Percentiles rank a stretch among this genome's conserved stretches.
phyloP scores from a whole-genome alignment of 2,888 invertebrate species.

The Macaria notata region DNA sequence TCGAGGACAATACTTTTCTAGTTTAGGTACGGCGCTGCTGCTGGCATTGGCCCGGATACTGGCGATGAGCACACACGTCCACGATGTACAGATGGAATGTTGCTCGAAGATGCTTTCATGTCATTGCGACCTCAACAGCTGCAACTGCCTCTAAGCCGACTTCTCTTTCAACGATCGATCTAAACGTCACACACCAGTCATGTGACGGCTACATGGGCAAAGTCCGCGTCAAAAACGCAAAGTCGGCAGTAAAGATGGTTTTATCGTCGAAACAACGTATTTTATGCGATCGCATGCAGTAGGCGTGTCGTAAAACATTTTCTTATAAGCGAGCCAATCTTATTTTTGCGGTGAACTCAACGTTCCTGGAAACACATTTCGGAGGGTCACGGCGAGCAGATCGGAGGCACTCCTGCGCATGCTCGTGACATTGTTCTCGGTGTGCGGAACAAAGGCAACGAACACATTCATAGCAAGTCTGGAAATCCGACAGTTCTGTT shows the following conservation, averaged over 20 bases:
- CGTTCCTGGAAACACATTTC: conserved; percentile 52
- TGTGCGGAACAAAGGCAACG: too few relatives aligned
- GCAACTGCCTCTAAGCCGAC: background rate
- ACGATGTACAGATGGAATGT: conserved; percentile 41
- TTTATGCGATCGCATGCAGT: conserved; percentile 53
- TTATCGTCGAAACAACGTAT: conserved; percentile 55
- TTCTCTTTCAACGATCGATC: background rate
- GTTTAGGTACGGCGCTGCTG: conserved; percentile 73
- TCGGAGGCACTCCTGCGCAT: background rate
- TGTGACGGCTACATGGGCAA: conserved; percentile 55
- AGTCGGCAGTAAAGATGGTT: conserved; percentile 58
- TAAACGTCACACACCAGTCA: conserved; percentile 45
- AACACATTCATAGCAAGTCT: too few relatives aligned
- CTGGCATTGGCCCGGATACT: conserved; percentile 81
- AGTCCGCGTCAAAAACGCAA: conserved; percentile 47
- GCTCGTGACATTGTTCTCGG: too few relatives aligned
- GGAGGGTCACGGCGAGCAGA: conserved; percentile 33
- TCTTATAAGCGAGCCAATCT: conserved; percentile 51
- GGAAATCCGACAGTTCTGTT: too few relatives aligned
- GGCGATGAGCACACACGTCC: conserved; percentile 75
- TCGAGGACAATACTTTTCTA: conserved; percentile 82
- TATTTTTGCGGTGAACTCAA: conserved; percentile 59
- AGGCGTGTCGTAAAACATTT: conserved; percentile 68
- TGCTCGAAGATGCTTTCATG: conserved; percentile 5
- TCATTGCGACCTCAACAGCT: background rate